Percentiles rank a stretch among this genome's conserved stretches.
phyloP scores from a whole-genome alignment of 2,797 vertebrate species.

The Oryzias dopingdopingensis region DNA sequence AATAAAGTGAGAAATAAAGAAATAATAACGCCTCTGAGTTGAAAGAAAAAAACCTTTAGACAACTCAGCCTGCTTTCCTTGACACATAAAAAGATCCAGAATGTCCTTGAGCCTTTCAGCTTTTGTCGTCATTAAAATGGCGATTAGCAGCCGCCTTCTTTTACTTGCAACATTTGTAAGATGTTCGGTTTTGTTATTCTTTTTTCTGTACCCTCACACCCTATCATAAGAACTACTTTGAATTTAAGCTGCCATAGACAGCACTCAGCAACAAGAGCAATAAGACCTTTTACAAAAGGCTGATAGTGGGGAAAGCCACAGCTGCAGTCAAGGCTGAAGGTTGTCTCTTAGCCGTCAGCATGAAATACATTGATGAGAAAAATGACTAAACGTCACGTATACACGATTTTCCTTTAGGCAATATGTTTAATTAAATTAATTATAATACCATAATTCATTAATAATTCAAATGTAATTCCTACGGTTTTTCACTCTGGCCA shows the following conservation, averaged over 20 bases:
- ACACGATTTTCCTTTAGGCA: not conserved
- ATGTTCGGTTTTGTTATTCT: constrained; percentile 21
- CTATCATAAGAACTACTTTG: constrained; percentile 91
- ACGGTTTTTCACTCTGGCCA: not conserved
- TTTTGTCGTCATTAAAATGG: constrained; percentile 42
- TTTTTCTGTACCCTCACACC: not conserved
- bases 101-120: constrained; percentile 53
- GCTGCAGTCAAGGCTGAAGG: constrained; percentile 83
- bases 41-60: constrained; percentile 39
- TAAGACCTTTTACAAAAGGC: constrained; percentile 87
- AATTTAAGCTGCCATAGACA: constrained; percentile 93
- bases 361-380: constrained; percentile 96
- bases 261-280: constrained; percentile 92
- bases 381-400: constrained; percentile 73
- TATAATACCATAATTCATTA: not conserved
- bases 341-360: constrained; percentile 91
- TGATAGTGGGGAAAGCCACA: constrained; percentile 92
- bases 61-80: constrained; percentile 25
- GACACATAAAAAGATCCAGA: constrained; percentile 45
- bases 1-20: constrained; percentile 25
- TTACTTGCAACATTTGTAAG: constrained; percentile 39
- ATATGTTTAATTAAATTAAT: too few relatives aligned
- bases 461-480: constrained; percentile 8
- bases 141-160: constrained; percentile 22
- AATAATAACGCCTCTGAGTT: constrained; percentile 46